Evolutionary conservation across 2,888 invertebrate species (phyloP).

Genomic region (Limnephilus lunatus): DNA sequence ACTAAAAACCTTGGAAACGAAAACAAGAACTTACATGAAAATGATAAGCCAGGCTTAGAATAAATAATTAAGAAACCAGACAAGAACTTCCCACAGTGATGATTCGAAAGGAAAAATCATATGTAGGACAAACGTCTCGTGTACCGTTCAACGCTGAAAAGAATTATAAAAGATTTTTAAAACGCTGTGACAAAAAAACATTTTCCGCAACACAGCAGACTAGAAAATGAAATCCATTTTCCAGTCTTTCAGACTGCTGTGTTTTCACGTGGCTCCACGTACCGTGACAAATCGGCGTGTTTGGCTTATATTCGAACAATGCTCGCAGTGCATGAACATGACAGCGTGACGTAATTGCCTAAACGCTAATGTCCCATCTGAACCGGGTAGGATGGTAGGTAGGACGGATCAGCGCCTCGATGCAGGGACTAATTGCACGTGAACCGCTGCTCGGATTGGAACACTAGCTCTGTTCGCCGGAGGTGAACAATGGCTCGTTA

Average conservation of each 20-base stretch:
- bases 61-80: background rate
- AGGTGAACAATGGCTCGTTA: constrained; percentile 60
- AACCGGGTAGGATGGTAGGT: background rate
- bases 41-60: background rate
- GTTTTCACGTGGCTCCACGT: constrained; percentile 24
- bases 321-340: constrained; percentile 26
- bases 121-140: background rate
- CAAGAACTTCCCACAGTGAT: background rate
- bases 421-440: constrained; percentile 60
- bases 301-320: constrained; percentile 51
- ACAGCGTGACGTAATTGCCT: constrained; percentile 42
- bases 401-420: constrained; percentile 11
- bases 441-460: constrained; percentile 30
- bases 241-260: background rate
- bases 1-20: background rate
- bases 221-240: constrained; percentile 35
- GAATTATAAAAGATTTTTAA: constrained; percentile 16
- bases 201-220: constrained; percentile 38
- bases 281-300: constrained; percentile 48
- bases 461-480: constrained; percentile 7
- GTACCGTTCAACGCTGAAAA: background rate
- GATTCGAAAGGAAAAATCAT: background rate
- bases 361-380: constrained; percentile 39
- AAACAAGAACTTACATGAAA: background rate
- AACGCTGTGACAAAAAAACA: constrained; percentile 36